These are phyloP conservation scores for Sebastes minor DNA, from an alignment of 2,797 vertebrate genomes.

Conservation along the genomic window DNA sequence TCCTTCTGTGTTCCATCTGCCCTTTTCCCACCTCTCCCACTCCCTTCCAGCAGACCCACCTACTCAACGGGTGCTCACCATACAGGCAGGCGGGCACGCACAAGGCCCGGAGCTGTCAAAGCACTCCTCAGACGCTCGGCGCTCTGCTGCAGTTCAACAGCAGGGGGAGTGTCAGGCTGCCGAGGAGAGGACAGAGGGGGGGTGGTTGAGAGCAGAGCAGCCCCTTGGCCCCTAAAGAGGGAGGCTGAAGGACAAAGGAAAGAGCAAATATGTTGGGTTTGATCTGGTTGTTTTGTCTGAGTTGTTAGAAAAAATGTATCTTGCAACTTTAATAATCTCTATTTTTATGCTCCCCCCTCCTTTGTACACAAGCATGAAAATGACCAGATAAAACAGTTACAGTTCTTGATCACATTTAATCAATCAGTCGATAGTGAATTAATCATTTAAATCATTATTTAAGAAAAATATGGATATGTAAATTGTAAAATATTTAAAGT, in stretches of 20 bases:
- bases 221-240: conserved; percentile 16
- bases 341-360: not conserved
- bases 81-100: conserved; percentile 67
- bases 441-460: not conserved
- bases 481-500: no score
- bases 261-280: not conserved
- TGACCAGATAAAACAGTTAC: not conserved
- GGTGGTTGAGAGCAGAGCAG: not conserved
- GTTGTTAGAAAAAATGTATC: not conserved
- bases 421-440: not conserved
- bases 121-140: conserved; percentile 57
- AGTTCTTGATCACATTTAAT: no score
- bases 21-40: conserved; percentile 86
- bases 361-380: not conserved
- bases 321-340: not conserved
- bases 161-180: conserved; percentile 63
- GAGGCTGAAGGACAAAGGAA: conserved; percentile 15
- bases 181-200: conserved; percentile 5
- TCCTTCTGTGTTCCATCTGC: conserved; percentile 93
- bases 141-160: conserved; percentile 60
- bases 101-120: conserved; percentile 70
- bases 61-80: conserved; percentile 87
- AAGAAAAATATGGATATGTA: not conserved
- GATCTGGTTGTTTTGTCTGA: not conserved
- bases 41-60: conserved; percentile 86